Evolutionary conservation across 1,140 invertebrate genomes (phyloP).

Genomic region (Cydia amplana): DNA sequence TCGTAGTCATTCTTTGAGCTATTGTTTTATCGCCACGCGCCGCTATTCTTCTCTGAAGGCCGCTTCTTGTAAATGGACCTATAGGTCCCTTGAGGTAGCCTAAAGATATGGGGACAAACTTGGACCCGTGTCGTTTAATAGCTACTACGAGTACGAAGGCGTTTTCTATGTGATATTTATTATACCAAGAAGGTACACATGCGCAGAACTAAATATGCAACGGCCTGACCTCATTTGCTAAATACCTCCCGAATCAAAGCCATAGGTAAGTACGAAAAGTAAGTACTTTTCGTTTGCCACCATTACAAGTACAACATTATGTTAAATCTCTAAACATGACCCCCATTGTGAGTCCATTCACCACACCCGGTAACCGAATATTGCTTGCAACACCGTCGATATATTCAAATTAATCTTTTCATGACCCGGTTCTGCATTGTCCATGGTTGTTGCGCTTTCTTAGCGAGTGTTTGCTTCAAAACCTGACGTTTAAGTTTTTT

Average conservation of each 20-base stretch:
- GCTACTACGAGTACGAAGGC: no score
- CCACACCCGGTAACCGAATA: constrained; percentile 2
- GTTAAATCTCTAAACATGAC: background rate
- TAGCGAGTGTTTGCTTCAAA: background rate
- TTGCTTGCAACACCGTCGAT: constrained; percentile 5
- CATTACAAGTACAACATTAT: background rate
- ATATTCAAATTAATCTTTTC: constrained; percentile 14
- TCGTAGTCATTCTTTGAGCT: no score
- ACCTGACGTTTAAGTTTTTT: background rate
- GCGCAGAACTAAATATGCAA: background rate
- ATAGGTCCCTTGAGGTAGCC: no score
- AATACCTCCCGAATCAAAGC: background rate
- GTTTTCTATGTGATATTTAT: no score
- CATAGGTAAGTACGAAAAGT: no score
- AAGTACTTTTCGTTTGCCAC: background rate
- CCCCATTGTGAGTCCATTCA: background rate
- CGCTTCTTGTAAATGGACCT: no score
- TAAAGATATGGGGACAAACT: no score
- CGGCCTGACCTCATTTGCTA: background rate
- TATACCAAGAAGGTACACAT: no score
- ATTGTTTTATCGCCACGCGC: no score
- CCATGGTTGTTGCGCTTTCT: background rate
- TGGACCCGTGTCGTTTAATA: no score
- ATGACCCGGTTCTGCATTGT: constrained; percentile 1
- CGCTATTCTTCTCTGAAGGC: no score